Evolutionary conservation across 2,888 invertebrate genomes (phyloP).

Genomic region (Steinernema scapterisci): DNA sequence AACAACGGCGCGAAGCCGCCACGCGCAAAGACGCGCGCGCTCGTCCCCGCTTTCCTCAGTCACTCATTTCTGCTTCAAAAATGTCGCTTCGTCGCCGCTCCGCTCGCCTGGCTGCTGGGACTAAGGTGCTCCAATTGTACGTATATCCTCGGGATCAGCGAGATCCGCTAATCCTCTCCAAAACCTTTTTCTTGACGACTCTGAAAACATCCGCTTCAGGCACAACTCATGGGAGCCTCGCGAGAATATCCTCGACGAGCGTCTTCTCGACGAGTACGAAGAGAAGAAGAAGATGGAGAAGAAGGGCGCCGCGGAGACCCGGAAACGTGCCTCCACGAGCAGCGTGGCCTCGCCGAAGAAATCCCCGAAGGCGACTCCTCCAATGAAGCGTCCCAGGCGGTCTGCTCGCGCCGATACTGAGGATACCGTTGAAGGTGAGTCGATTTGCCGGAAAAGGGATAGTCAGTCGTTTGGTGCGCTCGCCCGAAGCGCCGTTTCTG

Average conservation of each 20-base stretch:
- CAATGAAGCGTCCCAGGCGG: constrained; percentile 15
- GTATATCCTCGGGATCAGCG: background rate
- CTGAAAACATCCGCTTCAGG: constrained; percentile 36
- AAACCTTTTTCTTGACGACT: background rate
- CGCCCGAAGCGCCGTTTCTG: background rate
- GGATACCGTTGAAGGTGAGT: constrained; percentile 8
- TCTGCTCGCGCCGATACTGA: constrained; percentile 13
- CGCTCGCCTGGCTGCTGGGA: constrained; percentile 24
- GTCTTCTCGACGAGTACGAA: constrained; percentile 48
- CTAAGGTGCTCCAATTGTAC: constrained; percentile 1
- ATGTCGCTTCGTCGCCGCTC: constrained; percentile 30
- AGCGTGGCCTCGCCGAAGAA: constrained; percentile 28
- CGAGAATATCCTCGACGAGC: constrained; percentile 53
- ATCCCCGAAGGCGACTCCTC: constrained; percentile 22
- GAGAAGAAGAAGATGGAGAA: constrained; percentile 34
- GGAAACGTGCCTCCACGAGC: constrained; percentile 14
- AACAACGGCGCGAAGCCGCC: constrained; percentile 18
- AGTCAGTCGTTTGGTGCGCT: too few relatives aligned
- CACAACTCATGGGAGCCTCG: constrained; percentile 56
- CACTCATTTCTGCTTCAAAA: constrained; percentile 23
- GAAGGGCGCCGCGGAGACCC: background rate
- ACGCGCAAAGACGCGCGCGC: constrained; percentile 23
- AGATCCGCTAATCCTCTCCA: background rate
- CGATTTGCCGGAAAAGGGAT: too few relatives aligned
- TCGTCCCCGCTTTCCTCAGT: constrained; percentile 9